Conservation (phyloP, 2,113 vertebrate species). For the Bagarius yarrelli region DNA sequence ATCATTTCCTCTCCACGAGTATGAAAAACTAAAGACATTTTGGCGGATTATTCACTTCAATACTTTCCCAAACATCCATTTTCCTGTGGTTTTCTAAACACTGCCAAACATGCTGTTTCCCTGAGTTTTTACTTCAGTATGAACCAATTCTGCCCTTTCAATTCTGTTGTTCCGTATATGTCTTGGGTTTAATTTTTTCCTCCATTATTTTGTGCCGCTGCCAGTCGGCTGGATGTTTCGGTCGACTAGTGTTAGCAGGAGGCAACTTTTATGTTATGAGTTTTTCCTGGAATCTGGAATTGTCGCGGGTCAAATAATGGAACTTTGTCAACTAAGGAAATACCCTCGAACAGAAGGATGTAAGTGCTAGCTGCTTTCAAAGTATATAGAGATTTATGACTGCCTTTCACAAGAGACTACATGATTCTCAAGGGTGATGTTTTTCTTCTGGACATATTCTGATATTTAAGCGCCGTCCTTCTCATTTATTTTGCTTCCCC, state of each 20-base stretch:
- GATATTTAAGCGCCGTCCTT: not conserved
- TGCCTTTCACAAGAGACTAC: slow-evolving; percentile 5
- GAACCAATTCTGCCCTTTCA: not conserved
- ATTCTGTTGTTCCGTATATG: not conserved
- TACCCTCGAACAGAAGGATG: slow-evolving; percentile 60
- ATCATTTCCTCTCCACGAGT: slow-evolving; percentile 6
- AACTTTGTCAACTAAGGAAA: slow-evolving; percentile 69
- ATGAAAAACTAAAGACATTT: slow-evolving; percentile 5
- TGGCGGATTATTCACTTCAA: not conserved
- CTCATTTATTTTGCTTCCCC: not conserved
- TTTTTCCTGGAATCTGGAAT: slow-evolving; percentile 54
- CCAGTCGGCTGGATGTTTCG: slow-evolving; percentile 48
- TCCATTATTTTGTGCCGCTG: not conserved
- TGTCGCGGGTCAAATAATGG: slow-evolving; percentile 59
- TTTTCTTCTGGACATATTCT: not conserved
- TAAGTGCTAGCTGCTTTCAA: slow-evolving; percentile 45
- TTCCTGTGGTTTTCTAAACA: slow-evolving; percentile 16
- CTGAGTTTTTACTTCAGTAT: not conserved
- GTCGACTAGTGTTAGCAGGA: slow-evolving; percentile 52
- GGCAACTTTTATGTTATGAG: slow-evolving; percentile 64
- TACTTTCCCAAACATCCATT: slow-evolving; percentile 20
- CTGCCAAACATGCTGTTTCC: slow-evolving; percentile 26
- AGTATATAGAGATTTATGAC: slow-evolving; percentile 27
- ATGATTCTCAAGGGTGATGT: slow-evolving; percentile 19
- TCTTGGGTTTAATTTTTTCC: slow-evolving; percentile 8